Base-by-base conservation (phyloP, 2,797 vertebrate species). In the Anisognathus igniventris region DNA sequence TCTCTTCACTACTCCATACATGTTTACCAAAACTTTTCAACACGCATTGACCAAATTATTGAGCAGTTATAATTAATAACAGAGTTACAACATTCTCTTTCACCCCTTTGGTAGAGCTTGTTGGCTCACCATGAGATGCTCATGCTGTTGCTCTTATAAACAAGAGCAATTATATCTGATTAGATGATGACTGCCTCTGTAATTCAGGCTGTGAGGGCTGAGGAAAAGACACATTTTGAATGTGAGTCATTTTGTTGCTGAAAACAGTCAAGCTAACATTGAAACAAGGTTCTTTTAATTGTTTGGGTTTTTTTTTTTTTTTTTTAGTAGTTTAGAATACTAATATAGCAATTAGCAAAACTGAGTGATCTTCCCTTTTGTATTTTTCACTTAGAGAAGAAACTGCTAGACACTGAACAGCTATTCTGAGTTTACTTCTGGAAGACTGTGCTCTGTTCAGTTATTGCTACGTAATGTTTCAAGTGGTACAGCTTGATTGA, bases 21-120 rank as follows among this genome's bases (percentile, higher is more conserved):
- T 95, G 57, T 97, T 98, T 97, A 97, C 95, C 91, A 95, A 97
- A 97, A 96, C 95, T 97, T 98, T 98, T 98, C 96, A 97, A 95
- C 96, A 95, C 9, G 10, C 73, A n/a, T 93, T 96, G 95, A 96
- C 77, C 72, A 90, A 97, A 86, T 90, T 96, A 93, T 95, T 95
- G 91, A 97, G 93, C 57, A 88, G 90, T 95, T 98, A 91, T 95
- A 97, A 98, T 95, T 97, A 97, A 97, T 96, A 95, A 96, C 93
- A 96, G 93, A 97, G 95, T 81, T 92, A 80, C 66, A 88, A 56
- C 24, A 89, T 50, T 89, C 62, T 64, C 33, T 80, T 88, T 72
- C 88, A 83, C 61, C 21, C 58, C 60, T 87, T 81, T 93, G 66
- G 82, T 94, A 95, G 64, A 82, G n/a, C 33, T 87, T 95, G 57